Base-by-base conservation (phyloP, 2,113 vertebrate genomes). In the Sturnus vulgaris region DNA sequence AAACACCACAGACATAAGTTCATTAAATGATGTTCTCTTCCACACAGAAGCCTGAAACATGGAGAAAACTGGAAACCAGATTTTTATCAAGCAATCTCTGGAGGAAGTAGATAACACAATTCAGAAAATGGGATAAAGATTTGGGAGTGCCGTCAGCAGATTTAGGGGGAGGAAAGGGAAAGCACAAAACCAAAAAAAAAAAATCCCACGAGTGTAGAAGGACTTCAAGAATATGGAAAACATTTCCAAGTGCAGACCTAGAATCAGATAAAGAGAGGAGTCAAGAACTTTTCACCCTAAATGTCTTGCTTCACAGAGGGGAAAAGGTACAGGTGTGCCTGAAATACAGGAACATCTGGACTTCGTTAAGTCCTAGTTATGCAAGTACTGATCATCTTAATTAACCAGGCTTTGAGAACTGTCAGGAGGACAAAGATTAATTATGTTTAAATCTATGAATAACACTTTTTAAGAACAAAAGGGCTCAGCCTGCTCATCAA, bases 101-200 rank as follows among this genome's bases (percentile, higher is more conserved):
- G 73, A 95, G 94, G 95, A 97, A 95, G 86, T 53, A 95, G 91
- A 94, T 95, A 95, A 96, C 83, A 53, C 46, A 84, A 96, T 72
- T 92, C 81, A 95, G 72, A 96, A 96, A 96, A 93, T 55, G 46
- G 89, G 40, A 87, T 90, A 95, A 95, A 84, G 89, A 92, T 89
- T 75, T 86, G 83, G 91, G 77, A 97, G 86, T 84, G 81, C 77
- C 8, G 21, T 91, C 77, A 82, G 83, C 91, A 96, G 94, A 95
- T 89, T 95, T 82, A 84, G 73, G 77, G 92, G 92, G 49, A 93
- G 82, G 88, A 95, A 95, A 89, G 73, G 94, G 72, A 96, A 95
- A 93, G 77, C 78, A 85, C 49, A 72, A n/a, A 95, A 88, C 64
- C 15, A 28, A 63, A 80, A 65, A 90, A 73, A 28, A 70, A 82